These are phyloP conservation scores for Acanthacorydalis orientalis DNA, from an alignment of 2,888 invertebrate species.

Conservation along the genomic window DNA sequence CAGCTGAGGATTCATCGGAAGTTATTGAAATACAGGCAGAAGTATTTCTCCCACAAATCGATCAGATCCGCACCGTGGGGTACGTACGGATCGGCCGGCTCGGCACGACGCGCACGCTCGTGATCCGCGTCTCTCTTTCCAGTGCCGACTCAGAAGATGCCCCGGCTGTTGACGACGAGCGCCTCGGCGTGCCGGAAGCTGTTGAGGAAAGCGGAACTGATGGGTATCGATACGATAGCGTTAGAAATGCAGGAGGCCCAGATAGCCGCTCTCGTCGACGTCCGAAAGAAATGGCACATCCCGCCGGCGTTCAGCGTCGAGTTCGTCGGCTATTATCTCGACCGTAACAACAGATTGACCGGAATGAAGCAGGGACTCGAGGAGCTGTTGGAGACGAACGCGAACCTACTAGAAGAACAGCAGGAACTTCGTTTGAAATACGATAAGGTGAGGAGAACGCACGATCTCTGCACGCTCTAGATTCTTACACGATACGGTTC, in stretches of 20 bases:
- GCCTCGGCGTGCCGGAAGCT: constrained; percentile 75
- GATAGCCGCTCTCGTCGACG: constrained; percentile 64
- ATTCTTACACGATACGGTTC: too few relatives aligned
- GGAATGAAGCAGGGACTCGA: constrained; percentile 63
- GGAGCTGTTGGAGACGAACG: constrained; percentile 57
- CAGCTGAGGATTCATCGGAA: constrained; percentile 63
- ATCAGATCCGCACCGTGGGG: constrained; percentile 72
- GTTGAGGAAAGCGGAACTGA: constrained; percentile 69
- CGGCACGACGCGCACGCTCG: too few relatives aligned
- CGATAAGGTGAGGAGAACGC: constrained; percentile 40
- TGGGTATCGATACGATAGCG: constrained; percentile 74
- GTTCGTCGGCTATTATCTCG: constrained; percentile 86
- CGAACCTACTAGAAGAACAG: constrained; percentile 59
- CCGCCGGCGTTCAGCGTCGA: constrained; percentile 88
- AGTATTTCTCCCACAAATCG: constrained; percentile 60
- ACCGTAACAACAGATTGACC: constrained; percentile 67
- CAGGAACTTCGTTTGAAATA: constrained; percentile 56
- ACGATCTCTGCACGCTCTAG: too few relatives aligned
- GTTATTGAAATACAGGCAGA: constrained; percentile 67
- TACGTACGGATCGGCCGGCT: constrained; percentile 22
- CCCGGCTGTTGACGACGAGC: constrained; percentile 74
- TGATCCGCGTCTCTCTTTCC: constrained; percentile 12
- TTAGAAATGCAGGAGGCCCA: constrained; percentile 72
- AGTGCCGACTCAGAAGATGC: constrained; percentile 93
- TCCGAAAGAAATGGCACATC: constrained; percentile 86